phyloP scores from a whole-genome alignment of 2,113 vertebrate genomes.

The Centropristis striata region DNA sequence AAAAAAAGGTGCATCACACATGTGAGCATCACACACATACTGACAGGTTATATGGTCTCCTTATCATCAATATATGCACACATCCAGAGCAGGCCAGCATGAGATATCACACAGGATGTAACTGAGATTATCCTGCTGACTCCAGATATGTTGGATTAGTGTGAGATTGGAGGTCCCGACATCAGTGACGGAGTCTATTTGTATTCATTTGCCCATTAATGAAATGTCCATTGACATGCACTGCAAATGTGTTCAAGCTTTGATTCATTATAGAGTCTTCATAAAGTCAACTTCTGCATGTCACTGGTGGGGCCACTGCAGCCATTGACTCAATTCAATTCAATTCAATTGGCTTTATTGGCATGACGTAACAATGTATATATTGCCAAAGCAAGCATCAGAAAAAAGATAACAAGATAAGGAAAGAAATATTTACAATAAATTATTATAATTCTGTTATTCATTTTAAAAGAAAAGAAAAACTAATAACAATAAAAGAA shows the following conservation, averaged over 20 bases:
- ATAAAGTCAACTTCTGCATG: slow-evolving; percentile 10
- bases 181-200: slow-evolving; percentile 14
- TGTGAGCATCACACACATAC: neutral
- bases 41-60: neutral
- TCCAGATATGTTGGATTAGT: slow-evolving; percentile 20
- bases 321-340: too few species aligned
- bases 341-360: too few species aligned
- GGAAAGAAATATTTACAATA: too few species aligned
- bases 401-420: too few species aligned
- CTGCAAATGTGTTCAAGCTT: neutral
- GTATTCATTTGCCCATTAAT: slow-evolving; percentile 33
- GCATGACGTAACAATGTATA: too few species aligned
- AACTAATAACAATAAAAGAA: too few species aligned
- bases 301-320: neutral
- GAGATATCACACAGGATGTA: neutral
- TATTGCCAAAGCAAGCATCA: too few species aligned
- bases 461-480: too few species aligned
- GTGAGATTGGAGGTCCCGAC: neutral
- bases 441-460: too few species aligned
- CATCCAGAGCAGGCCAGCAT: neutral
- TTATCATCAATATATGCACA: neutral
- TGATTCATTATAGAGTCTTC: neutral
- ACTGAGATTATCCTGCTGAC: slow-evolving; percentile 24
- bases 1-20: neutral
- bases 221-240: neutral